Base-by-base conservation (phyloP, 2,113 vertebrate genomes). In the Anolis carolinensis region DNA sequence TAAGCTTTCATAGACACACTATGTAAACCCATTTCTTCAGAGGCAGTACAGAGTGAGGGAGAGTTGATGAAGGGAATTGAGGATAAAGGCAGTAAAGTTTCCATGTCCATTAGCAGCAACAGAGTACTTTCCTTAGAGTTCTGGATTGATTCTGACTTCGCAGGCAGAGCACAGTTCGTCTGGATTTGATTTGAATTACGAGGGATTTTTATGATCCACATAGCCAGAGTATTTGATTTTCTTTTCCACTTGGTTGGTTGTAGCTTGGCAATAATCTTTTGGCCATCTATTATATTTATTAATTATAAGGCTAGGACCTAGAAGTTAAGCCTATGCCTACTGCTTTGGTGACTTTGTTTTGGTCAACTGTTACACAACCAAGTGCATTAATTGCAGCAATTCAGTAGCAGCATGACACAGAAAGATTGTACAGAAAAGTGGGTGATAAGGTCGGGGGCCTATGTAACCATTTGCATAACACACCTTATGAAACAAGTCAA, bases 401-500 rank as follows among this genome's bases (percentile, higher is more conserved):
- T 7, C 30, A 88, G 21, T 0, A 20, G 0, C 8, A 88, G 13
- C 4, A 0, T 74, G 32, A 14, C 27, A 1, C 0, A 2, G 10
- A 14, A 9, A 25, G 20, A 27, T 59, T 70, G 1, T 21, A 55
- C 44, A 44, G 39, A 13, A 30, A 79, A 44, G 18, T 25, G 48
- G 71, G 14, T 36, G 0, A 4, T 7, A 81, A 83, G 81, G 48
- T n/a, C 50, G 36, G 25, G 5, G 30, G 11, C 70, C 74, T 83
- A 68, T 88, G 88, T 86, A 90, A 88, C 1, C 4, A 25, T 11
- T 89, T 67, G 20, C 48, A 5, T 44, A 2, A 16, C 14, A 71
- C 9, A 0, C 4, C 20, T 89, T 91, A 78, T 80, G 88, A 92
- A 93, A 91, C 50, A 9, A 82, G 44, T 81, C 72, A 25, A 44